These are phyloP conservation scores for Plagodis pulveraria DNA, from an alignment of 2,888 invertebrate genomes.

Conservation along the genomic window DNA sequence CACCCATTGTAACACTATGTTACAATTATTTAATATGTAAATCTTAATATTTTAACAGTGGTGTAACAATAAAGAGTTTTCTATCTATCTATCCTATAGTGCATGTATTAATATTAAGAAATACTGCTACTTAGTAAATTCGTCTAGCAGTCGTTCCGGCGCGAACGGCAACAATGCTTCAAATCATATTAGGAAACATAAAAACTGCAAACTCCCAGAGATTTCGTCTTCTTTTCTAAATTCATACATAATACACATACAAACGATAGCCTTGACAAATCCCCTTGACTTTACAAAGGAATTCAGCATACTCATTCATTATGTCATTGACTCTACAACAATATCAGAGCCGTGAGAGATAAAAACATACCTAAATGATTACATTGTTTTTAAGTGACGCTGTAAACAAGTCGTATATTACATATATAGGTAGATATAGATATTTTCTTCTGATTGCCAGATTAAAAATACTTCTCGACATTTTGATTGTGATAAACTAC, in stretches of 20 bases:
- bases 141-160: too few relatives aligned
- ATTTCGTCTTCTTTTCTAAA: not conserved
- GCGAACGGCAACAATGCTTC: too few relatives aligned
- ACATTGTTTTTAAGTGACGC: conserved; percentile 34
- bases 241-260: not conserved
- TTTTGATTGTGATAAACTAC: not conserved
- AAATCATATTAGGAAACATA: not conserved
- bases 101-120: too few relatives aligned
- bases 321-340: conserved; percentile 47
- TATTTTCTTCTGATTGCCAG: conserved; percentile 13
- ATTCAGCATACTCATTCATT: conserved; percentile 23
- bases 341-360: conserved; percentile 38
- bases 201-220: not conserved
- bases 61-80: too few relatives aligned
- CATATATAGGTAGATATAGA: not conserved
- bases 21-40: too few relatives aligned
- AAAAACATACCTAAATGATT: conserved; percentile 27
- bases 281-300: conserved; percentile 45
- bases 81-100: too few relatives aligned
- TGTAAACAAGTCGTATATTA: too few relatives aligned
- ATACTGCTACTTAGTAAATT: too few relatives aligned
- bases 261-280: conserved; percentile 37
- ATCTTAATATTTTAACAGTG: too few relatives aligned
- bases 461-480: not conserved
- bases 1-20: too few relatives aligned